Evolutionary conservation across 2,888 invertebrate species (phyloP), one percentile per base, ranked within the genome.

Genomic region (Crioceris asparagi): DNA sequence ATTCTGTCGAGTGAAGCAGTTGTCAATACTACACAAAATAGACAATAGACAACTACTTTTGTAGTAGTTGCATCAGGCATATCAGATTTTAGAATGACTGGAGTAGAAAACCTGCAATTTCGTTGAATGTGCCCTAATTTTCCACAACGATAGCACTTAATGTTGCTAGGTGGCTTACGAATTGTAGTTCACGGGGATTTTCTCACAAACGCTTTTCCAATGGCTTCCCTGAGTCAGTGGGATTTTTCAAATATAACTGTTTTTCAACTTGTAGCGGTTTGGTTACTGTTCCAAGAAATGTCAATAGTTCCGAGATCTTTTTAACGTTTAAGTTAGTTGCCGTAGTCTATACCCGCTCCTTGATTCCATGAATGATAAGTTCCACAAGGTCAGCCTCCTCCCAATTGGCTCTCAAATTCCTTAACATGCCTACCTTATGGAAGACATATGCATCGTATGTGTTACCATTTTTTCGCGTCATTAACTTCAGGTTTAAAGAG

Each of bases 371-470:
- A 30, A 45, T 36, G 18, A 48, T 45, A 18, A 50, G 21, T 38
- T 50, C 48, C 14, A 47, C 40, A 26, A 45, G 29, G 38, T 49
- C 51, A 31, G 17, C n/a, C 14, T 44, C 45, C 19, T 43, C 27
- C 51, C 49, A 51, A 21, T 35, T 30, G 11, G 34, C 48, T 5
- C 47, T 32, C n/a, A 51, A 27, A 38, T 46, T 48, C 41, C 41
- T 41, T 6, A 52, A 32, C 26, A 45, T 26, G 12, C 36, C 17
- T 2, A 32, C 32, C 19, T 49, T 51, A 38, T 50, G 18, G 37
- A 45, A 43, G 21, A 51, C 46, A 40, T 51, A 48, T 4, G 40
- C 16, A 17, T 38, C 42, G 29, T 48, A 50, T 4, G 45, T 21
- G n/a, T n/a, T n/a, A n/a, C n/a, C n/a, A n/a, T n/a, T n/a, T n/a